Percentiles rank a stretch among this genome's conserved stretches.
These are phyloP conservation scores for Paramormyrops hopkinsi DNA, from an alignment of 2,797 vertebrate genomes.

Conservation along the genomic window DNA sequence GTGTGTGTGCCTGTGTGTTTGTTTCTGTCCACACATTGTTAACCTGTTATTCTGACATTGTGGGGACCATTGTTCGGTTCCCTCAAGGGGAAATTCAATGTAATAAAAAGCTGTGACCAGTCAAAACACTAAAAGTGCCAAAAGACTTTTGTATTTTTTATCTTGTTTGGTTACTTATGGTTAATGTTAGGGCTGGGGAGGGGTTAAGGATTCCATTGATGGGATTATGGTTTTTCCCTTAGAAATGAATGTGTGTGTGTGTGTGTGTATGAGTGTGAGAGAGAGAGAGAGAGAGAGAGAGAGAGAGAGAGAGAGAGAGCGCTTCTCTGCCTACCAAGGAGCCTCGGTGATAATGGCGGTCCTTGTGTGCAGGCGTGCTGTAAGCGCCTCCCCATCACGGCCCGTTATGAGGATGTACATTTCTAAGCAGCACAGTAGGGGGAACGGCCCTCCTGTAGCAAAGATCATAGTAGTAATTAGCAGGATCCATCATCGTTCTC, in stretches of 20 bases:
- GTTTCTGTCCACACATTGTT: not conserved
- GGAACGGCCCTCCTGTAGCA: not conserved
- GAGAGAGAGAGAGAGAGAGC: too few relatives aligned
- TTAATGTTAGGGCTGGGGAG: not conserved
- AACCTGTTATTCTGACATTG: not conserved
- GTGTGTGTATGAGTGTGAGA: not conserved
- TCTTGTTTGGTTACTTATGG: not conserved
- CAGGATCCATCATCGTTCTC: slow-evolving; percentile 13
- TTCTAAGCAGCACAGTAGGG: not conserved
- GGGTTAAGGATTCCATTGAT: not conserved
- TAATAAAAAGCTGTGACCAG: not conserved
- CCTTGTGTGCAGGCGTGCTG: not conserved
- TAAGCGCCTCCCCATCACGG: not conserved
- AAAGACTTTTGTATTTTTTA: not conserved
- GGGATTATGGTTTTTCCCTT: not conserved
- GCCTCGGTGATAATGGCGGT: not conserved
- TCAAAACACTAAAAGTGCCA: not conserved
- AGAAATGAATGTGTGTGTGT: not conserved
- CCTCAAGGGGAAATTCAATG: not conserved
- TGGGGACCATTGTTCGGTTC: not conserved
- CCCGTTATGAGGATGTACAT: not conserved
- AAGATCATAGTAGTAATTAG: slow-evolving; percentile 17
- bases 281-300: too few relatives aligned
- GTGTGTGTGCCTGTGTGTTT: not conserved
- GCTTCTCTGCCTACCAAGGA: not conserved